Base-by-base conservation (phyloP, 2,797 vertebrate species). In the Ctenochaetus hawaiiensis region DNA sequence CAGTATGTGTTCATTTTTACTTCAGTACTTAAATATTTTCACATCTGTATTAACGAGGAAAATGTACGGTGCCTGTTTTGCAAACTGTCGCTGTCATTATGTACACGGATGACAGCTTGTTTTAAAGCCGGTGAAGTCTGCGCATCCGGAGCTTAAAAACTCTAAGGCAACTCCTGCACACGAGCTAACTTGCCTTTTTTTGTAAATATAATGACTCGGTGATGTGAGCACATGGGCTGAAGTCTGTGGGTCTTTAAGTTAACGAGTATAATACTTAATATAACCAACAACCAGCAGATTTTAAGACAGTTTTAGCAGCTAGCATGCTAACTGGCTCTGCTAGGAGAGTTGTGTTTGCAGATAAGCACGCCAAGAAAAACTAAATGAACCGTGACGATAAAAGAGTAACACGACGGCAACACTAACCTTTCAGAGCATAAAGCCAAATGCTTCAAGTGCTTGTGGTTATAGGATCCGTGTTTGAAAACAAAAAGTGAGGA, bases 341-440 rank as follows among this genome's bases (percentile, higher is more conserved):
- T 90, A 58, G 8, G 1, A 39, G 34, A 76, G 68, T 64, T 68
- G 45, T 65, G 63, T 61, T 66, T 59, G 45, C 52, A 49, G 63
- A 61, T 16, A 37, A 18, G 2, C 58, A 47, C 45, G 18, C 39
- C 63, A 23, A 63, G 14, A 52, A 61, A 64, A 75, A 37, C 18
- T 70, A 10, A 2, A 18, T 12, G 58, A 70, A 68, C 39, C 41
- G 18, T 6, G 39, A 44, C 48, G 5, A 11, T 14, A 49, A 66
- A 13, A 22, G 3, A 17, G 11, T 1, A 30, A 75, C 67, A 81
- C 52, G 51, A 65, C 57, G 58, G 20, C 1, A 57, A 26, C 51
- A 89, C 94, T 90, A 84, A 94, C 94, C 93, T 92, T 26, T 78
- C 56, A 82, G 71, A 81, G 54, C 17, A 34, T 34, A 34, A 34